Evolutionary conservation across 2,797 vertebrate genomes (phyloP).

Genomic region (Anabacerthia variegaticeps): DNA sequence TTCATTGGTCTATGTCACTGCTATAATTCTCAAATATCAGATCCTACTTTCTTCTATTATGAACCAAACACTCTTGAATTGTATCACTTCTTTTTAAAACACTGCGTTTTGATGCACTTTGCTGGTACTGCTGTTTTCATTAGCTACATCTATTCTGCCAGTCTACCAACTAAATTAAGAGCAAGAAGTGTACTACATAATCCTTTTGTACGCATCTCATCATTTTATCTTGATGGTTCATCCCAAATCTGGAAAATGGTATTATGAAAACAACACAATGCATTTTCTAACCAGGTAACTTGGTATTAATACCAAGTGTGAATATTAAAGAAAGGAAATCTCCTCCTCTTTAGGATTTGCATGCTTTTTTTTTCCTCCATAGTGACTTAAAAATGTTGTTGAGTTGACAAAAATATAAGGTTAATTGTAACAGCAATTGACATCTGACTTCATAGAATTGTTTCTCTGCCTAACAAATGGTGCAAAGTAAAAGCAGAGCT

Average conservation of each 20-base stretch:
- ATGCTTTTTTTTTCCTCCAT: not conserved
- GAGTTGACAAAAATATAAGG: not conserved
- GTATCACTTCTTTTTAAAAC: not conserved
- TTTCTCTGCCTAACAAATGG: not conserved
- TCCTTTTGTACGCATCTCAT: not conserved
- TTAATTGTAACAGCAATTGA: not conserved
- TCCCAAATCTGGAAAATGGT: not conserved
- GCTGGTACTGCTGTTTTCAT: not conserved
- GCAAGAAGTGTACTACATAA: not conserved
- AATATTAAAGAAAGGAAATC: constrained; percentile 14
- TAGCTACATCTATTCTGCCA: not conserved
- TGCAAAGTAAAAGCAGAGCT: not conserved
- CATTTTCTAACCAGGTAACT: not conserved
- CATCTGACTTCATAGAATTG: not conserved
- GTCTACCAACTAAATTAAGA: not conserved
- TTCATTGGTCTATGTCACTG: not conserved
- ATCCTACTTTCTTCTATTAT: not conserved
- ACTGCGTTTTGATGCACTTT: constrained; percentile 14
- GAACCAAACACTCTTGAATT: not conserved
- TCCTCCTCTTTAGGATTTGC: not conserved
- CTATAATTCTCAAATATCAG: constrained; percentile 5
- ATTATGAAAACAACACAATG: not conserved
- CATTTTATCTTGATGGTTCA: not conserved
- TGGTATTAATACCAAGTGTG: not conserved
- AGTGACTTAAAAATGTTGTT: not conserved